Evolutionary conservation across 2,888 invertebrate genomes (phyloP).

Genomic region (Lissocephala sabroskyi): DNA sequence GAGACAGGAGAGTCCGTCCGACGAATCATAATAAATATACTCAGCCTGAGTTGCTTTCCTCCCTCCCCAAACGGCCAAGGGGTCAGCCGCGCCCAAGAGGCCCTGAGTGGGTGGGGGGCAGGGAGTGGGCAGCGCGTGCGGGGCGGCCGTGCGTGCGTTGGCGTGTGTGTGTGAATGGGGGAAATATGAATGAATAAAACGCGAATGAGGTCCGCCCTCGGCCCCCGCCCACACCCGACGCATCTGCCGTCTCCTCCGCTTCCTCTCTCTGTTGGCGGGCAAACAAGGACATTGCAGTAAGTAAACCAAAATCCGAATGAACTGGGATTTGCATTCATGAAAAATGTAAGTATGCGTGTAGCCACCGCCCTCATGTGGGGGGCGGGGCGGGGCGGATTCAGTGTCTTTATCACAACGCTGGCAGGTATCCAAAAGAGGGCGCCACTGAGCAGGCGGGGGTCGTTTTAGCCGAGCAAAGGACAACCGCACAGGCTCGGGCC

Average conservation of each 20-base stretch:
- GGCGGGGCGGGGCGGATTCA: not conserved
- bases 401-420: not conserved
- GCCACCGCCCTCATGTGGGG: slow-evolving; percentile 2
- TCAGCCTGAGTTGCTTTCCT: too few species aligned
- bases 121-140: too few species aligned
- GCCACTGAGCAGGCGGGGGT: not conserved
- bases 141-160: too few species aligned
- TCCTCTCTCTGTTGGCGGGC: too few species aligned
- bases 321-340: slow-evolving; percentile 66
- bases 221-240: slow-evolving; percentile 16
- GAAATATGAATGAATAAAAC: slow-evolving; percentile 51
- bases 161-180: slow-evolving; percentile 61
- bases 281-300: slow-evolving; percentile 23
- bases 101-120: too few species aligned
- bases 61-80: too few species aligned
- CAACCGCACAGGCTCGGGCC: not conserved
- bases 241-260: too few species aligned
- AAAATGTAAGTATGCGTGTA: slow-evolving; percentile 45
- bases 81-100: too few species aligned
- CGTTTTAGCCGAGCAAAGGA: not conserved
- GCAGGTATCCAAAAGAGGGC: slow-evolving; percentile 1
- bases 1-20: too few species aligned
- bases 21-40: too few species aligned
- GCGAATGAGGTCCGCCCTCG: not conserved
- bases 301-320: slow-evolving; percentile 60